phyloP scores from a whole-genome alignment of 2,113 vertebrate species.

The Rhizomys pruinosus region DNA sequence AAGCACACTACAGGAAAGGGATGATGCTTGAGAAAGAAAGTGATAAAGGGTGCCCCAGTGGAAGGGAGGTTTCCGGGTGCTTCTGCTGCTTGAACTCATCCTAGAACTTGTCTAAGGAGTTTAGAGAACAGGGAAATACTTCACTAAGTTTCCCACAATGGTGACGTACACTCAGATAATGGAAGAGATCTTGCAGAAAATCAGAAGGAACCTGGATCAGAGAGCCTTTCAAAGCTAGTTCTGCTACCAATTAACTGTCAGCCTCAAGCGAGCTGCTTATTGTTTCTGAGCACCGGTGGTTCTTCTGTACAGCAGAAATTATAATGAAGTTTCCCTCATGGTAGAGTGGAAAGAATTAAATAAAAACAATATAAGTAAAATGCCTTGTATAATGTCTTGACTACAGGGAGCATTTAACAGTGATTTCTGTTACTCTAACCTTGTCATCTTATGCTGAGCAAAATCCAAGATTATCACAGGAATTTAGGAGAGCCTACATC shows the following conservation, averaged over 20 bases:
- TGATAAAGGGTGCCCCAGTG: not conserved
- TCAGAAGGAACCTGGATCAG: not conserved
- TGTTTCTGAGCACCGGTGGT: not conserved
- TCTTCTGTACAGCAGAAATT: conserved; percentile 30
- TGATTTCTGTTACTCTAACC: not conserved
- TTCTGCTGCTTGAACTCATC: not conserved
- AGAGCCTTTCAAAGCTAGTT: not conserved
- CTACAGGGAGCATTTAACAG: not conserved
- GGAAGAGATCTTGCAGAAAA: not conserved
- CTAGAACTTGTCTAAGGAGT: not conserved
- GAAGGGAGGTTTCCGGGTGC: not conserved
- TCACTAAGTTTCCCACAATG: not conserved
- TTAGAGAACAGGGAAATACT: not conserved
- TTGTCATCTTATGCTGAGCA: not conserved
- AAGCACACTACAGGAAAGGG: not conserved
- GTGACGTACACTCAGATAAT: not conserved
- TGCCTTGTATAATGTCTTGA: not conserved
- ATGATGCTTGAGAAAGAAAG: not conserved
- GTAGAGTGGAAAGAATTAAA: not conserved
- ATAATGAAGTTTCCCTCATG: not conserved
- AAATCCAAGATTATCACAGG: not conserved
- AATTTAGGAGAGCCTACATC: not conserved
- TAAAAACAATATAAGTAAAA: not conserved
- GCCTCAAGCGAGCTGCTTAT: not conserved
- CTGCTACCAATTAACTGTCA: not conserved